Evolutionary conservation across 2,888 invertebrate species (phyloP), one percentile per base, ranked within the genome.

Genomic region (Sesamia inferens): DNA sequence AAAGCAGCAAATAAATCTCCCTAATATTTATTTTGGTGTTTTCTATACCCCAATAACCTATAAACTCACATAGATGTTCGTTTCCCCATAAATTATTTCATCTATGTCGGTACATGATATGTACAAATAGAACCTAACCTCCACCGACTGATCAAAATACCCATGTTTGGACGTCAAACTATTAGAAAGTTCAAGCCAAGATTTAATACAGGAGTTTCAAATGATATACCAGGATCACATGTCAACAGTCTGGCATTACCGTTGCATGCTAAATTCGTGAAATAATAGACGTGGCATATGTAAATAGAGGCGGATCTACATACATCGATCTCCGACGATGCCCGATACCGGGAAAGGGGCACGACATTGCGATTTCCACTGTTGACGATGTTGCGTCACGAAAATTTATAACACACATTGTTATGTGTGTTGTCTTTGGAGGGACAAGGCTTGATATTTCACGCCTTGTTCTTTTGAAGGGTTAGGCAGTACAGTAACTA

Each of bases 261-360:
- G 89, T 90, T 88, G 88, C 87, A 87, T 90, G 90, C 88, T 90
- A 91, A 92, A 93, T 93, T 92, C 89, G 89, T 90, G 89, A 93
- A 94, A 94, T 95, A 94, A 94, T 93, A 91, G 94, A 93, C 94
- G 88, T 92, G 92, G 92, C 92, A 88, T 94, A 95, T 95, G 95
- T 94, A 92, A 95, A 95, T 94, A 85, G 81, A 83, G 80, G 75
- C 86, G 84, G 92, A 95, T 95, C 94, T 95, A 93, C 95, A 95
- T 95, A 94, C 93, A 94, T 94, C 93, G 93, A 94, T 94, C 94
- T 91, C 87, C 76, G 88, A 89, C 90, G 91, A 89, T 90, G 90
- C 86, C 90, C 86, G 92, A 94, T 94, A 93, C 90, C 81, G 87
- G 82, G 85, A 88, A 88, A 87, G 85, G 89, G 85, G 88, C 93